These are phyloP conservation scores for Brachionus koreanus DNA, from an alignment of 1,140 invertebrate genomes.

Conservation along the genomic window DNA sequence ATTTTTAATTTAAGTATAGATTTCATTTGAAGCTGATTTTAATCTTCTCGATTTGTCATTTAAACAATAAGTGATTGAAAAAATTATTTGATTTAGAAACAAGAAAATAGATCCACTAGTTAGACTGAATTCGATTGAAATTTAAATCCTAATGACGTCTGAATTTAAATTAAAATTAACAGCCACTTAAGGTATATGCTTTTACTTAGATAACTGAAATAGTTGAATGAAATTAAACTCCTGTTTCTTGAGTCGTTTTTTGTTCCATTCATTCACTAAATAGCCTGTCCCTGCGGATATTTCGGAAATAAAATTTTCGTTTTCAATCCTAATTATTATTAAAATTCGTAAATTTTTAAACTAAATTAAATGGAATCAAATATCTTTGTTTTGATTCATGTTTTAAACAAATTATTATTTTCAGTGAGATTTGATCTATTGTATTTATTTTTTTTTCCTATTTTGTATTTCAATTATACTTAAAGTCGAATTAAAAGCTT, in stretches of 20 bases:
- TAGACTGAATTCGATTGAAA: not conserved
- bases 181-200: not conserved
- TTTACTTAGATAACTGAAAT: not conserved
- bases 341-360: not conserved
- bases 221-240: not conserved
- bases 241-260: not conserved
- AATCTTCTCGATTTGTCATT: conserved; percentile 12
- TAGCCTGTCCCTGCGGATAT: not conserved
- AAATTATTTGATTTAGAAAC: not conserved
- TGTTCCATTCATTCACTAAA: not conserved
- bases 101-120: conserved; percentile 3
- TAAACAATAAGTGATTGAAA: not conserved
- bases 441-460: not conserved
- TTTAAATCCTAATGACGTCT: conserved; percentile 16
- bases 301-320: not conserved
- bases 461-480: not conserved
- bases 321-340: not conserved
- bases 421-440: conserved; percentile 15
- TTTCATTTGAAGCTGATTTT: conserved; percentile 10
- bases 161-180: not conserved
- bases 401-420: not conserved
- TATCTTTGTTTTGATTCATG: not conserved
- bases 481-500: conserved; percentile 13
- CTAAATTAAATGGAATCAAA: not conserved
- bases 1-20: conserved; percentile 4